Evolutionary conservation across 2,797 vertebrate genomes (phyloP), one percentile per base, ranked within the genome.

Genomic region (Natrix natrix): DNA sequence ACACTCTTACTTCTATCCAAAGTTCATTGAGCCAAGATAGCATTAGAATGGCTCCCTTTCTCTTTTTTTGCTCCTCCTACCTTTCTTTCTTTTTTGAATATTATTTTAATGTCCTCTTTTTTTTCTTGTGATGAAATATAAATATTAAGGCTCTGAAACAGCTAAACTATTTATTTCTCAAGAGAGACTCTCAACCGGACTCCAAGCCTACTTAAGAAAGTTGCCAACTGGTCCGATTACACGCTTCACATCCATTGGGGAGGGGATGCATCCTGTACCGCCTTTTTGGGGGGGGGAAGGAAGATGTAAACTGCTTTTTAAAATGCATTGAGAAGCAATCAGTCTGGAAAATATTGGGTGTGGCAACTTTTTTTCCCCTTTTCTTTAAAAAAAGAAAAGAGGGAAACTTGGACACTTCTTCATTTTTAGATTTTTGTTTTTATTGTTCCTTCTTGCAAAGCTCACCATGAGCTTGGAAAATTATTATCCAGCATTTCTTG

Each of bases 401-500:
- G 56, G 57, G 87, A 89, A 89, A 69, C 48, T 88, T 91, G 90
- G n/a, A 86, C 17, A 2, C 43, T 5, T 20, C 52, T 83, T 91
- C 66, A 66, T 94, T 94, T 94, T 69, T 52, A 86, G 43, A 93
- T 14, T 93, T 94, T 96, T 94, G 37, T 87, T 91, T 91, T 37
- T 1, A 17, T 60, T 66, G 28, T 48, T 56, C 56, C 37, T 16
- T 56, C 54, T 60, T 59, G 48, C 60, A 89, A 92, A 87, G 78
- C 93, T 91, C 20, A 94, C 94, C 95, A 96, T 93, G 92, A 78
- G 92, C 94, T 94, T 94, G 13, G 78, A 93, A 93, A 95, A 91
- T 93, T 94, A 93, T 94, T 94, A 94, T 93, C 93, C 56, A 60
- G 94, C 95, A 96, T 92, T 92, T 95, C 96, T 94, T 94, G 32